Conservation (phyloP, 2,888 invertebrate genomes). For the Strigamia crassipes region DNA sequence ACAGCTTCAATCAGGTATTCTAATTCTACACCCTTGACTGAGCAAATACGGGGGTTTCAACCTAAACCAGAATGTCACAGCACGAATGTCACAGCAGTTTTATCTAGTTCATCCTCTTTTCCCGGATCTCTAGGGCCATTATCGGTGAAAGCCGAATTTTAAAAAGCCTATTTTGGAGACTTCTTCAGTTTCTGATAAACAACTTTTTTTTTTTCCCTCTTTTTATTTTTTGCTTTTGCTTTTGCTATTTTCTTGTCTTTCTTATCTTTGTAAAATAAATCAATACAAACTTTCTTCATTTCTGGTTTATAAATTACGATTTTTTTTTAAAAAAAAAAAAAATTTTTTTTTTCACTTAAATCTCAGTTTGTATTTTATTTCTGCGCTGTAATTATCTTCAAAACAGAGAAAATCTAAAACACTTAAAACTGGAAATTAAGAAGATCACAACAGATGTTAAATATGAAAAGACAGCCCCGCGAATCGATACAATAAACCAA, state of each 20-base stretch:
- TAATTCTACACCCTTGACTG: not conserved
- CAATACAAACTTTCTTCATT: not conserved
- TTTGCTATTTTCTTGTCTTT: not conserved
- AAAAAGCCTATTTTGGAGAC: not conserved
- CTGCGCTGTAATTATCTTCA: not conserved
- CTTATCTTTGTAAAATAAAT: not conserved
- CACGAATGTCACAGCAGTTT: not conserved
- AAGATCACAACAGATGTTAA: not conserved
- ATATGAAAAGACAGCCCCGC: not conserved
- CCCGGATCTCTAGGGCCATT: not conserved
- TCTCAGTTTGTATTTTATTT: no score
- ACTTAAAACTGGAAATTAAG: not conserved
- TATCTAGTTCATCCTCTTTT: not conserved
- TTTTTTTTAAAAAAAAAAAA: no score
- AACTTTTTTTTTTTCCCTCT: not conserved
- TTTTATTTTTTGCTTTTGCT: not conserved
- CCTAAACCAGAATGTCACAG: not conserved
- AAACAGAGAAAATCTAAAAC: not conserved
- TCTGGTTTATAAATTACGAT: not conserved
- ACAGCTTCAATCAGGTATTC: not conserved
- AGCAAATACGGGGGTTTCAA: not conserved
- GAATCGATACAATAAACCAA: conserved; percentile 14
- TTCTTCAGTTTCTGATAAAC: not conserved
- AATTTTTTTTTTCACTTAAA: not conserved
- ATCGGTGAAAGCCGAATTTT: not conserved